phyloP scores from a whole-genome alignment of 30 jellyfish, hydroid and myxozoan species.

The Aurelia coerulea region DNA sequence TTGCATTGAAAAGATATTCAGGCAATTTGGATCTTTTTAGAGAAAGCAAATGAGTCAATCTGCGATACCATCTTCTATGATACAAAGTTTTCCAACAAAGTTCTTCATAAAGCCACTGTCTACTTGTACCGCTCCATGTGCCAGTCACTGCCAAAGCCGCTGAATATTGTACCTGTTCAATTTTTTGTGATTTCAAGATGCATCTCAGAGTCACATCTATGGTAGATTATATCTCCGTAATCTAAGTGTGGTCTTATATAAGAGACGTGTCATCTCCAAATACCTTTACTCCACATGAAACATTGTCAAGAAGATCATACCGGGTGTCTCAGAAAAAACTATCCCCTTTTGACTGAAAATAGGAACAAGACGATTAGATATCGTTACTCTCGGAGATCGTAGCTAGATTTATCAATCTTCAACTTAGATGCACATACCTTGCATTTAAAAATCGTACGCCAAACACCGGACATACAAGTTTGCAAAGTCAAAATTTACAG shows the following conservation, averaged over 20 bases:
- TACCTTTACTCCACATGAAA: too few relatives aligned
- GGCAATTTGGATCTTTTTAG: not conserved
- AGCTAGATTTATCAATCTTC: too few relatives aligned
- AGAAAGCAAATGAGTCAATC: slow-evolving; percentile 17
- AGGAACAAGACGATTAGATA: too few relatives aligned
- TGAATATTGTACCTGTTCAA: slow-evolving; percentile 30
- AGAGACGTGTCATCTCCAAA: too few relatives aligned
- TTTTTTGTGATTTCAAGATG: not conserved
- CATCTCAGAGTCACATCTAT: slow-evolving; percentile 26
- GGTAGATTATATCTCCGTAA: slow-evolving; percentile 19
- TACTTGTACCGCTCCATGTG: slow-evolving; percentile 22
- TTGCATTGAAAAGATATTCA: slow-evolving; percentile 11
- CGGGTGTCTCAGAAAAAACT: too few relatives aligned
- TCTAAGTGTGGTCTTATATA: slow-evolving; percentile 5
- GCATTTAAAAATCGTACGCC: too few relatives aligned
- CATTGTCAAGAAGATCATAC: too few relatives aligned
- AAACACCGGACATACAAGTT: too few relatives aligned
- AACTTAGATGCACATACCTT: too few relatives aligned
- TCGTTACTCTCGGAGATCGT: too few relatives aligned
- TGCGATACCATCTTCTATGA: slow-evolving; percentile 44
- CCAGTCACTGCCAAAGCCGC: slow-evolving; percentile 45
- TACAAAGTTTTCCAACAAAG: slow-evolving; percentile 32
- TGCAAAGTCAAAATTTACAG: too few relatives aligned
- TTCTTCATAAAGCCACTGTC: slow-evolving; percentile 46
- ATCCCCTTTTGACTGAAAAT: too few relatives aligned